These are phyloP conservation scores for Dendronephthya gigantea DNA, from an alignment of 64 coral and sea anemone genomes.

Conservation along the genomic window DNA sequence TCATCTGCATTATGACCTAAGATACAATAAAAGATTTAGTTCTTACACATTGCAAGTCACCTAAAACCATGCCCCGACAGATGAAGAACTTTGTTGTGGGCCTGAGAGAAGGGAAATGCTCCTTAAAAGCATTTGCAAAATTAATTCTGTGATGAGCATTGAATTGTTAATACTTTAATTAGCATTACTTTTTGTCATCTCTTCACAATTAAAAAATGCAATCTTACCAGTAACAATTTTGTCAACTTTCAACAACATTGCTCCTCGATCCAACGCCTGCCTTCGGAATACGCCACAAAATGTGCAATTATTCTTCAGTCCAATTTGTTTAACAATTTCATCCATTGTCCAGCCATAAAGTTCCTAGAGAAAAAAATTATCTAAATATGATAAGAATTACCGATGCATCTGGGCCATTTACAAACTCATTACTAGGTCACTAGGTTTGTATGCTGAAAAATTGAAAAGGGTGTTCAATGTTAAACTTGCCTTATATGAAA, in stretches of 20 bases:
- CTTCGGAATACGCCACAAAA: constrained; percentile 96
- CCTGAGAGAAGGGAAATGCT: too few relatives aligned
- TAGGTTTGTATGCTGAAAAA: not conserved
- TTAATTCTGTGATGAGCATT: too few relatives aligned
- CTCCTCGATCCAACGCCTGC: constrained; percentile 87
- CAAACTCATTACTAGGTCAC: too few relatives aligned
- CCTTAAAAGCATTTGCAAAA: too few relatives aligned
- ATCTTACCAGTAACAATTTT: constrained; percentile 86
- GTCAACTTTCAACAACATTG: constrained; percentile 78
- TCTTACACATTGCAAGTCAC: too few relatives aligned
- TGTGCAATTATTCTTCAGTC: constrained; percentile 96
- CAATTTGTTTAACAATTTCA: constrained; percentile 93
- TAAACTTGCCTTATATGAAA: constrained; percentile 73
- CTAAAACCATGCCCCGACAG: too few relatives aligned
- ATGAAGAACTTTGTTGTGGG: too few relatives aligned
- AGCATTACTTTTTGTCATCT: too few relatives aligned
- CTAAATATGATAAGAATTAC: too few relatives aligned
- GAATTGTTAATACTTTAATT: too few relatives aligned
- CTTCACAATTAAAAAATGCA: not conserved
- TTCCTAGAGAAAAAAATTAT: constrained; percentile 44
- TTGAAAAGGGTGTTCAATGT: too few relatives aligned
- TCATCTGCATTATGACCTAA: constrained; percentile 96
- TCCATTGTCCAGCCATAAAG: constrained; percentile 99
- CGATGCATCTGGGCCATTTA: too few relatives aligned
- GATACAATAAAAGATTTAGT: not conserved